A percentile compares a stretch with the other conserved stretches of the same genome.
Evolutionary conservation across 1,140 invertebrate species (phyloP).

Genomic region (Aphidius gifuensis): DNA sequence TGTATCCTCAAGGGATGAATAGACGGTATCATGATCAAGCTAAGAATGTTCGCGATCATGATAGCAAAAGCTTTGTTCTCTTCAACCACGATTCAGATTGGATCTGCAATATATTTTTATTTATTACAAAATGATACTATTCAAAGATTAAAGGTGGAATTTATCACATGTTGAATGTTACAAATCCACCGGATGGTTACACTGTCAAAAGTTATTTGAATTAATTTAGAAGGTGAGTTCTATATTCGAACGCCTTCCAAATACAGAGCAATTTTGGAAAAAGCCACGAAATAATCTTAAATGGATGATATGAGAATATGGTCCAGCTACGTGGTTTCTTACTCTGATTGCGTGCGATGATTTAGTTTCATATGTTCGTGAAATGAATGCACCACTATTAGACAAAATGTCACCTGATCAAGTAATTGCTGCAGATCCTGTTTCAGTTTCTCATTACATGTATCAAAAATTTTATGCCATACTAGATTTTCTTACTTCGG

Average conservation of each 20-base stretch:
- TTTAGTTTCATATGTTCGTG: conserved; percentile 35
- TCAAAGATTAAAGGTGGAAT: conserved; percentile 34
- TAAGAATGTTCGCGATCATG: conserved; percentile 28
- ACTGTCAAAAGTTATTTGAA: conserved; percentile 18
- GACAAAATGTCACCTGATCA: conserved; percentile 19
- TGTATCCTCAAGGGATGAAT: conserved; percentile 34
- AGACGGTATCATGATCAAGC: conserved; percentile 30
- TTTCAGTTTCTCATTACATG: conserved; percentile 32
- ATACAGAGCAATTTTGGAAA: conserved; percentile 15
- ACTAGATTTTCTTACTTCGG: conserved; percentile 32
- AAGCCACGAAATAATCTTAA: conserved; percentile 12
- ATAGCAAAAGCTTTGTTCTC: conserved; percentile 33
- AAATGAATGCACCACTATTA: conserved; percentile 30
- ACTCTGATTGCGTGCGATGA: conserved; percentile 43
- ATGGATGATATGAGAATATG: conserved; percentile 38
- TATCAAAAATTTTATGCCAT: conserved; percentile 34
- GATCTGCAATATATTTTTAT: conserved; percentile 39
- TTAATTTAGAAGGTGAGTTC: conserved; percentile 8
- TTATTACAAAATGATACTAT: conserved; percentile 35
- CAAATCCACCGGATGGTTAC: conserved; percentile 17
- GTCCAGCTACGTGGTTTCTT: conserved; percentile 44
- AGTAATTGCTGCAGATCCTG: conserved; percentile 28
- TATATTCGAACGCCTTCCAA: conserved; percentile 11
- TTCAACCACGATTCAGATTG: conserved; percentile 32
- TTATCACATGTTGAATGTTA: conserved; percentile 28